Conservation (phyloP, 2,797 vertebrate genomes). For the Epinephelus coioides region DNA sequence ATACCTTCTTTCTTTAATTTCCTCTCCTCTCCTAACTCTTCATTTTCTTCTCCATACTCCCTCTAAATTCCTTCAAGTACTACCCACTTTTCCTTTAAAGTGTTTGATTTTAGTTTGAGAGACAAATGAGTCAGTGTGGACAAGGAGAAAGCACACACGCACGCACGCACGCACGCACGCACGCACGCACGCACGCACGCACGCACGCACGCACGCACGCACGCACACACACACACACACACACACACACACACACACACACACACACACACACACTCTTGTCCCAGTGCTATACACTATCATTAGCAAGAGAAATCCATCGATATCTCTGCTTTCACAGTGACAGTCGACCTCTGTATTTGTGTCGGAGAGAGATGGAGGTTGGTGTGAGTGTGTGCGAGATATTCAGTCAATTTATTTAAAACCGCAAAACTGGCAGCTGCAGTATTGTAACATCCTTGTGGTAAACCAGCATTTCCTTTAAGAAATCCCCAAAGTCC, state of each 20-base stretch:
- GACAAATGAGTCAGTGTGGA: neutral
- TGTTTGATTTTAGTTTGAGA: slow-evolving; percentile 10
- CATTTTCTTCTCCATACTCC: neutral
- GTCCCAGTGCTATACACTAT: neutral
- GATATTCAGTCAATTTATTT: neutral
- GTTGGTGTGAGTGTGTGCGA: neutral
- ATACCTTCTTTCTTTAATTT: neutral
- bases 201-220: neutral
- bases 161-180: neutral
- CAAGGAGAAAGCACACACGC: neutral
- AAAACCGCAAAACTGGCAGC: neutral
- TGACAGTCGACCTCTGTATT: slow-evolving; percentile 7
- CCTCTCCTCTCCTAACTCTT: neutral
- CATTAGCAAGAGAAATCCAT: slow-evolving; percentile 20
- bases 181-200: too few relatives aligned
- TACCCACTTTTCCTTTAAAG: neutral
- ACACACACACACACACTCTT: slow-evolving; percentile 3
- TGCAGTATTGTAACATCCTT: neutral
- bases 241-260: neutral
- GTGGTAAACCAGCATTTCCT: neutral
- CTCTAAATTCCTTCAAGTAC: too few relatives aligned
- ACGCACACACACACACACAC: too few relatives aligned
- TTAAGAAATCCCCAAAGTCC: neutral
- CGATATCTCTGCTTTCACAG: neutral
- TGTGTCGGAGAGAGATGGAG: neutral